Conservation (phyloP, 2,113 vertebrate genomes). For the Sapajus apella region DNA sequence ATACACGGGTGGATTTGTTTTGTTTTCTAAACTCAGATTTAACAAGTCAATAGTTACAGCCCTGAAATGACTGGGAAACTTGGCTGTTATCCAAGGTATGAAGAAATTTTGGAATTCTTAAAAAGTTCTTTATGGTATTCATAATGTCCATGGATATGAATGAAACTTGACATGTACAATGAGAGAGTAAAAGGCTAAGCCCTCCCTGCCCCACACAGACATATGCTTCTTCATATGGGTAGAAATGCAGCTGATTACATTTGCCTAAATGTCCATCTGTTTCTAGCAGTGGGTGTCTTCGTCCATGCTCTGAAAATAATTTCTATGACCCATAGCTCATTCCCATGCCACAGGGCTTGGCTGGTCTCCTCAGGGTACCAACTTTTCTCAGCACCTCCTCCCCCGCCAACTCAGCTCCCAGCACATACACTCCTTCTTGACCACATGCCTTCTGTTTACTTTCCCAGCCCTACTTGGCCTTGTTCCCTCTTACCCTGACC, state of each 20-base stretch:
- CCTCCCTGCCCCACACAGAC: neutral
- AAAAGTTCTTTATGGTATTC: conserved; percentile 54
- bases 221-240: conserved; percentile 54
- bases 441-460: conserved; percentile 69
- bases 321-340: conserved; percentile 56
- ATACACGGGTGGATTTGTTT: neutral
- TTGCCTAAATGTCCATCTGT: conserved; percentile 68
- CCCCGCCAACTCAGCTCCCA: conserved; percentile 12
- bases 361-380: conserved; percentile 63
- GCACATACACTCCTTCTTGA: neutral
- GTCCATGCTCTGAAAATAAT: conserved; percentile 69
- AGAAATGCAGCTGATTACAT: conserved; percentile 47
- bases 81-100: conserved; percentile 53
- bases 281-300: conserved; percentile 60
- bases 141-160: conserved; percentile 10
- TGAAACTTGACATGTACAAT: neutral
- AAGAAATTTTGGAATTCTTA: conserved; percentile 47
- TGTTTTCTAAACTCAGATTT: conserved; percentile 37
- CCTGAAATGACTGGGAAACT: conserved; percentile 48
- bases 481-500: conserved; percentile 51
- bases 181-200: neutral
- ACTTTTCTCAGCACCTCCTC: neutral
- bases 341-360: conserved; percentile 75
- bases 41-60: neutral
- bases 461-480: conserved; percentile 64